Conservation (phyloP, 2,888 invertebrate species). For the Phoronis australis region DNA sequence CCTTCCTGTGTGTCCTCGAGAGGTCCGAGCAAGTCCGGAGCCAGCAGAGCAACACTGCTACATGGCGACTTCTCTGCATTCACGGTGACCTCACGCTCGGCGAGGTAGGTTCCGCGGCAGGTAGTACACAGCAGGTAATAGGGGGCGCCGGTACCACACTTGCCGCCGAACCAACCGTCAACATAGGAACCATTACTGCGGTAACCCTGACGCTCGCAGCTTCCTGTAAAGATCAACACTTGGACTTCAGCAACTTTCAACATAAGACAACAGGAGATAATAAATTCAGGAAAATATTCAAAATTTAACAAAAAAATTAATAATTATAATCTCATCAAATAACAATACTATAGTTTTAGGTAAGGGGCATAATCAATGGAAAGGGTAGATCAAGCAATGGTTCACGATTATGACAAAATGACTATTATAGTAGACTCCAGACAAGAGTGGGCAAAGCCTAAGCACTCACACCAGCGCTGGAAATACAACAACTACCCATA, state of each 20-base stretch:
- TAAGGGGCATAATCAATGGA: too few species aligned
- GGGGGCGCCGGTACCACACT: constrained; percentile 57
- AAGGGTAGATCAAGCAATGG: too few species aligned
- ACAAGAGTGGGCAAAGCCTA: too few species aligned
- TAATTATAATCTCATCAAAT: too few species aligned
- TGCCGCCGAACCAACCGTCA: constrained; percentile 53
- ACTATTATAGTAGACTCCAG: too few species aligned
- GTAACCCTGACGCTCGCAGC: constrained; percentile 41
- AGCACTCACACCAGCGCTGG: too few species aligned
- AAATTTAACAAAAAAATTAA: too few species aligned
- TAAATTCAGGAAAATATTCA: too few species aligned
- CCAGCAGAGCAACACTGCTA: constrained; percentile 10
- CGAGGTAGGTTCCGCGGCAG: constrained; percentile 56
- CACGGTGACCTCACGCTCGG: constrained; percentile 6
- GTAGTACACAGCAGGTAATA: constrained; percentile 57
- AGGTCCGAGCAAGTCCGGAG: constrained; percentile 36
- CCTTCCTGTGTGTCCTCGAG: constrained; percentile 17
- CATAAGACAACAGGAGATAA: too few species aligned
- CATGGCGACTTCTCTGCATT: neutral
- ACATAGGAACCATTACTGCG: constrained; percentile 39
- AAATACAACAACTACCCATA: neutral
- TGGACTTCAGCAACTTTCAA: too few species aligned
- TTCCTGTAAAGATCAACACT: constrained; percentile 22
- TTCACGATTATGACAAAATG: too few species aligned
- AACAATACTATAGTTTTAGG: too few species aligned